These are phyloP conservation scores for Phoxinus dragarum DNA, from an alignment of 2,797 vertebrate genomes.

Conservation along the genomic window DNA sequence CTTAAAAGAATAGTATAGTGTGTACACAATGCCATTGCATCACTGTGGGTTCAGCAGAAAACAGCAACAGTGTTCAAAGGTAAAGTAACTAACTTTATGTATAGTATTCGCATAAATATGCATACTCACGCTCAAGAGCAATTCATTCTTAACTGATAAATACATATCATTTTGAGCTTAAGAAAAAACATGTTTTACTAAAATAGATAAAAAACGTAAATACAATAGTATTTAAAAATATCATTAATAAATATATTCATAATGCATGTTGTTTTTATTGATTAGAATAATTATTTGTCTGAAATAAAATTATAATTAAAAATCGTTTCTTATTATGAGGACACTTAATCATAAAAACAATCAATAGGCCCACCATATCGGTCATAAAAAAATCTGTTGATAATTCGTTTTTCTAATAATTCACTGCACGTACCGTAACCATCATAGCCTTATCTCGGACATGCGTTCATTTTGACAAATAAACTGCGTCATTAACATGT, in stretches of 20 bases:
- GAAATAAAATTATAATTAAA: neutral
- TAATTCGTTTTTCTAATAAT: neutral
- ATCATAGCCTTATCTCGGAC: neutral
- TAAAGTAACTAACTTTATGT: constrained; percentile 8
- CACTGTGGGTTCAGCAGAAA: neutral
- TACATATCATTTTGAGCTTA: neutral
- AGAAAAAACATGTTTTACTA: neutral
- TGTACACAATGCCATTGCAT: neutral
- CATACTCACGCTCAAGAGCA: neutral
- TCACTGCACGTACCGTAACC: neutral
- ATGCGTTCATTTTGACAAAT: constrained; percentile 11
- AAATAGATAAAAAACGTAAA: neutral
- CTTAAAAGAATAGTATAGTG: neutral
- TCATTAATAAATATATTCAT: neutral
- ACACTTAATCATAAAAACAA: neutral
- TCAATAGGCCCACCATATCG: neutral
- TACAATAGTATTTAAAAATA: neutral
- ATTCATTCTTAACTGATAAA: constrained; percentile 9
- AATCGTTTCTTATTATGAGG: neutral
- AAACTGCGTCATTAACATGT: constrained; percentile 15
- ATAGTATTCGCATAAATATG: neutral
- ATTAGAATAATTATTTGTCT: neutral
- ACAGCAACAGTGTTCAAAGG: neutral
- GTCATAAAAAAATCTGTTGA: neutral
- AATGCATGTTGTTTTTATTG: neutral